Base-by-base conservation (phyloP, 2,888 invertebrate species). In the Hedya salicella region DNA sequence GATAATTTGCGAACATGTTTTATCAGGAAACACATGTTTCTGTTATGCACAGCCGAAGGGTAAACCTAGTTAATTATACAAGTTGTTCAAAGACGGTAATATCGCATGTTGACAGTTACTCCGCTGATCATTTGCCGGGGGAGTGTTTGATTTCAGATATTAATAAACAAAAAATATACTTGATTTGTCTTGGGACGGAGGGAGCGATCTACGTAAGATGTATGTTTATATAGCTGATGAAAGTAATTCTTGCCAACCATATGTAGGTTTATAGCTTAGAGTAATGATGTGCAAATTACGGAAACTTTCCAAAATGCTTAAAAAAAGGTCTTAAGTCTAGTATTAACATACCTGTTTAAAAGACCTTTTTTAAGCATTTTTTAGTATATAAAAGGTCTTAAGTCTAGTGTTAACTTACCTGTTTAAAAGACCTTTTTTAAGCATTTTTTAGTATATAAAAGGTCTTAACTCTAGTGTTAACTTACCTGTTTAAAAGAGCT, bases 51-150 rank as follows among this genome's bases (percentile, higher is more conserved):
- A 30, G 3, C 11, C n/a, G 0, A 39, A 39, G 17, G n/a, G 40
- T 17, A 50, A 39, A 49, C 46, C 48, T 30, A 39, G 40, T 61
- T 40, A 61, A 50, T 36, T 36, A 36, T 39, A 39, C 25, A 53
- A 52, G 53, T 16, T 32, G 16, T 4, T 62, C 46, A 46, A 46
- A 62, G 36, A 46, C 14, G 57, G n/a, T 14, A 40, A 25, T 57
- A 57, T 49, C 60, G 40, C 46, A 19, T 62, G 62, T 62, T 62
- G 53, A 62, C 62, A 54, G 46, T 54, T 8, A 62, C 62, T 53
- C 6, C 46, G 14, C 53, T 62, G 62, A 62, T 62, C 53, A 46
- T 62, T 62, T 62, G 46, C 46, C 3, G 46, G 52, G 62, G 30
- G 11, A 13, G 40, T 9, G 49, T 52, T 53, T 53, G 53, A 46